Evolutionary conservation across 2,797 vertebrate genomes (phyloP).

Genomic region (Acipenser oxyrinchus): DNA sequence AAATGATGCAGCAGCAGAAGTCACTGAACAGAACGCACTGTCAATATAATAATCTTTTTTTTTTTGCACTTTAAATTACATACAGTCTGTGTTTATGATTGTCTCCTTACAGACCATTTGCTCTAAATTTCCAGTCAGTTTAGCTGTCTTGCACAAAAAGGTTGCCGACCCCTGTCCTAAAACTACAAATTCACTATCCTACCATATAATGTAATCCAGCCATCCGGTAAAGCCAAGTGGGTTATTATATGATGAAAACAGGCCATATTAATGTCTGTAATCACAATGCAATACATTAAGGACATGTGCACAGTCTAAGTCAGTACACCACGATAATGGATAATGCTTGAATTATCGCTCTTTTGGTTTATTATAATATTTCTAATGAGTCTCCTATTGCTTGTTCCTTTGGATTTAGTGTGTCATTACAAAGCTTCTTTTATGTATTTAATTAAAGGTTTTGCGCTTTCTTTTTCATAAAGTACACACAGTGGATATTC

Average conservation of each 20-base stretch:
- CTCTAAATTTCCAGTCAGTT: no score
- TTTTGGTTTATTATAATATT: constrained; percentile 36
- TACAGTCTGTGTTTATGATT: no score
- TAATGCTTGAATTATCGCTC: constrained; percentile 35
- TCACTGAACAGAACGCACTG: no score
- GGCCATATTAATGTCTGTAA: constrained; percentile 32
- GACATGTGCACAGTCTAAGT: constrained; percentile 25
- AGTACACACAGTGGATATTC: constrained; percentile 12
- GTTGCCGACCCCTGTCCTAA: no score
- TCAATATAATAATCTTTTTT: no score
- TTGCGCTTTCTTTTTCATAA: constrained; percentile 10
- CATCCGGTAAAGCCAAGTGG: constrained; percentile 10
- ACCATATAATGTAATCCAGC: not conserved
- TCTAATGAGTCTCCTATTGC: constrained; percentile 33
- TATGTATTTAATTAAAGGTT: constrained; percentile 7
- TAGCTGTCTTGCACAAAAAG: no score
- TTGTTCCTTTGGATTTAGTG: constrained; percentile 29
- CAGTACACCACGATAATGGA: constrained; percentile 22
- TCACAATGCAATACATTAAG: constrained; percentile 40
- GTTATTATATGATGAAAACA: constrained; percentile 21
- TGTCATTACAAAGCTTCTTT: not conserved
- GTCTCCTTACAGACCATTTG: no score
- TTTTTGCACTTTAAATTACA: no score
- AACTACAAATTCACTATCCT: no score
- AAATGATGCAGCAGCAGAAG: no score